phyloP scores from a whole-genome alignment of 2,888 invertebrate genomes.

The Clivina fossor region DNA sequence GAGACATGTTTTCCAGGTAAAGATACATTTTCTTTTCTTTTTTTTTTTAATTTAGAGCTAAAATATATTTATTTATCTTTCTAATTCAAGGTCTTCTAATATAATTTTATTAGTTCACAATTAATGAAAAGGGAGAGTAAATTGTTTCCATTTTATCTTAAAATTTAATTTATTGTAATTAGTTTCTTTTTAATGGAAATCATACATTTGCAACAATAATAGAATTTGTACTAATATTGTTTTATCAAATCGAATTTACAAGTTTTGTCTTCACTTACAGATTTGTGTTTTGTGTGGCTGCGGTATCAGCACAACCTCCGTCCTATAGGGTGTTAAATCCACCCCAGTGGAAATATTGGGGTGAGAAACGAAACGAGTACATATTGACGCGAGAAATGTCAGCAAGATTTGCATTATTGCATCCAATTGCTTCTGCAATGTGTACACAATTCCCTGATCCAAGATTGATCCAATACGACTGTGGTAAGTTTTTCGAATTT shows the following conservation, averaged over 20 bases:
- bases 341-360: constrained; percentile 61
- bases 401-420: constrained; percentile 68
- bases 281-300: constrained; percentile 79
- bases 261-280: too few species aligned
- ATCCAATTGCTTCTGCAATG: constrained; percentile 80
- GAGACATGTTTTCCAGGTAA: constrained; percentile 62
- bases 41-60: constrained; percentile 27
- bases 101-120: background rate
- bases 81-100: background rate
- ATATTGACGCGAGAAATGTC: constrained; percentile 60
- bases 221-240: too few species aligned
- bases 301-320: constrained; percentile 67
- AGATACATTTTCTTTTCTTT: too few species aligned
- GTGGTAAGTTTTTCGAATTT: constrained; percentile 74
- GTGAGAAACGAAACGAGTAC: constrained; percentile 56
- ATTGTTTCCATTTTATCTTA: background rate
- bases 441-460: constrained; percentile 95
- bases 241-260: too few species aligned
- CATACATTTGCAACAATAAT: too few species aligned
- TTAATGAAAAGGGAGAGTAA: background rate
- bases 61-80: constrained; percentile 34
- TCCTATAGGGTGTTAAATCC: constrained; percentile 72
- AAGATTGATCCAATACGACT: constrained; percentile 98
- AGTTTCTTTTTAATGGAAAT: too few species aligned
- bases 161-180: too few species aligned